phyloP scores from a whole-genome alignment of 2,888 invertebrate genomes.

The Parelbella ahira region DNA sequence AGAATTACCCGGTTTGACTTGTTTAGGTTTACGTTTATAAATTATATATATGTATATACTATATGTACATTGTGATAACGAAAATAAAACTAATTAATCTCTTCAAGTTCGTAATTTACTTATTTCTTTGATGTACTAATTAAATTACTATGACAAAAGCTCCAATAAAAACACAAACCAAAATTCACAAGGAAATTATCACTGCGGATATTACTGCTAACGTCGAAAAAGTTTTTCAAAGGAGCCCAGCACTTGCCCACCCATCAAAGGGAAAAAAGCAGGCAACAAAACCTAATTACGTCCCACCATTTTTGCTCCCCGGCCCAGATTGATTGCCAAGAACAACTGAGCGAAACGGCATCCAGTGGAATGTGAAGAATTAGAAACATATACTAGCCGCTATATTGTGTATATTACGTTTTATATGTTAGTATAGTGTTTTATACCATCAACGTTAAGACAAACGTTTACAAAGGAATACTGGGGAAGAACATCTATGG shows the following conservation, averaged over 20 bases:
- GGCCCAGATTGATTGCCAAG: slow-evolving; percentile 17
- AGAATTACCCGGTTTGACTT: not conserved
- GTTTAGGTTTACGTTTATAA: not conserved
- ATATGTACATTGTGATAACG: too few relatives aligned
- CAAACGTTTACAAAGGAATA: too few relatives aligned
- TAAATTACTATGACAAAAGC: too few relatives aligned
- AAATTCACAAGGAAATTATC: not conserved
- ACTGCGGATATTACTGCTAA: not conserved
- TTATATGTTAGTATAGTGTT: not conserved
- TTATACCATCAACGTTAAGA: too few relatives aligned
- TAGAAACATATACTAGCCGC: not conserved
- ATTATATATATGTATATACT: too few relatives aligned
- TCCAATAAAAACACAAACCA: too few relatives aligned
- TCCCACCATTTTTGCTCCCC: slow-evolving; percentile 14
- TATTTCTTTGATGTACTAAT: too few relatives aligned
- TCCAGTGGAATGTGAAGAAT: slow-evolving; percentile 8
- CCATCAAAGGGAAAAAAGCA: too few relatives aligned
- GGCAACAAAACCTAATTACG: slow-evolving; percentile 18
- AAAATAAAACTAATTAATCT: too few relatives aligned
- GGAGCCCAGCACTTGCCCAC: too few relatives aligned
- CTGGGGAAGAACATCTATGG: too few relatives aligned
- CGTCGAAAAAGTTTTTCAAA: slow-evolving; percentile 6
- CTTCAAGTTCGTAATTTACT: too few relatives aligned
- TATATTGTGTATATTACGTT: not conserved
- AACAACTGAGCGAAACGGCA: slow-evolving; percentile 9